Evolutionary conservation across 1,140 invertebrate genomes (phyloP), one percentile per base, ranked within the genome.

Genomic region (Xylocopa sonorina): DNA sequence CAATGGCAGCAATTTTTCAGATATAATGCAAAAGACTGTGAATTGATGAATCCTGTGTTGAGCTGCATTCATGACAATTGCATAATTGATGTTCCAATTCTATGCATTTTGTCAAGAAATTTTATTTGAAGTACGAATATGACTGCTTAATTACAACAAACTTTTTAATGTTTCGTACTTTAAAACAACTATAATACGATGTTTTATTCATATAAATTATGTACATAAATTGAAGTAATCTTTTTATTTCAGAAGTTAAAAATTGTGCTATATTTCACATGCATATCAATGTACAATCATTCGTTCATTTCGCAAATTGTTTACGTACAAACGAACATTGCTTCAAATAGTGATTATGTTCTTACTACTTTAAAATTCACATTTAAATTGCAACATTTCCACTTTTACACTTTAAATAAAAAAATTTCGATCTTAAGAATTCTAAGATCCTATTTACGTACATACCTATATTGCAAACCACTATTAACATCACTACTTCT

Each of bases 31-130:
- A 60, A 76, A 85, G 75, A 63, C 68, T 72, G 58, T 78, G 73
- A 81, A 64, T 38, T 74, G 18, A 74, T 84, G 51, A 81, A 83
- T 80, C 34, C 21, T 24, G 67, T 83, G 67, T 83, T 84, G 82
- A 85, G 83, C 83, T 85, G 83, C 51, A 60, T 84, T 85, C 83
- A 84, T 80, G 83, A 81, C 71, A 84, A 84, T 21, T 51, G 57
- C 69, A 75, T 55, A 64, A 34, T 43, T 51, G 4, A 64, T 14
- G 73, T 64, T 21, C 24, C 38, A 29, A 24, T 57, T 38, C 71
- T 57, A 78, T 38, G 73, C 68, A 50, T 21, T 68, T 82, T 82
- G 55, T 27, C 62, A 51, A 51, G 62, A 55, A 46, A 69, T 57
- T 63, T 53, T 24, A 63, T 53, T 63, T 29, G 21, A 69, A 69